phyloP scores from a whole-genome alignment of 37 sponge, comb jelly and placozoan genomes.

The Amphimedon queenslandica region DNA sequence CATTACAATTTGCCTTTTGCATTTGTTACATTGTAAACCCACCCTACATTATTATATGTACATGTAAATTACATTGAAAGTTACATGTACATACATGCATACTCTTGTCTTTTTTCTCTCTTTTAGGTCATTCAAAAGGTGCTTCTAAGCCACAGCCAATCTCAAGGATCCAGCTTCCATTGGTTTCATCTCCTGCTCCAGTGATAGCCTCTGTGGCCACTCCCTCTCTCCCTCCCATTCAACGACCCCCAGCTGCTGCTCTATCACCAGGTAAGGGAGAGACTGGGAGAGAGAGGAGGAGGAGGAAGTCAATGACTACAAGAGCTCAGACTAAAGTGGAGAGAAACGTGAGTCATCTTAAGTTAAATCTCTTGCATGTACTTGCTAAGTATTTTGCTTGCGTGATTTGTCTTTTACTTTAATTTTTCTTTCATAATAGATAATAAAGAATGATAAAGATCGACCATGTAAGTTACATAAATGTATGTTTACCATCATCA shows the following conservation, averaged over 20 bases:
- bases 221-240: no score
- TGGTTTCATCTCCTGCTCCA: no score
- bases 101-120: background rate
- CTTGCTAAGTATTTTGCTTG: no score
- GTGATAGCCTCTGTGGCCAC: no score
- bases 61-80: background rate
- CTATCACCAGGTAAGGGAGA: background rate
- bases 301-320: background rate
- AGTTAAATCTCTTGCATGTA: no score
- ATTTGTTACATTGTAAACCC: background rate
- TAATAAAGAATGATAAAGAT: background rate
- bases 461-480: background rate
- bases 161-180: no score
- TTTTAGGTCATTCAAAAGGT: no score
- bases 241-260: no score
- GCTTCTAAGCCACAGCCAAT: no score
- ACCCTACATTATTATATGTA: background rate
- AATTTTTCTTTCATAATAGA: background rate
- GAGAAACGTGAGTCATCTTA: background rate
- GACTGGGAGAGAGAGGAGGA: background rate
- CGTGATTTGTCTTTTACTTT: background rate
- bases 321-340: background rate
- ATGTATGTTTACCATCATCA: background rate
- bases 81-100: constrained; percentile 7
- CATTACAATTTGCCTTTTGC: no score